phyloP scores from a whole-genome alignment of 2,888 invertebrate species.

The Caenorhabditis sulstoni region DNA sequence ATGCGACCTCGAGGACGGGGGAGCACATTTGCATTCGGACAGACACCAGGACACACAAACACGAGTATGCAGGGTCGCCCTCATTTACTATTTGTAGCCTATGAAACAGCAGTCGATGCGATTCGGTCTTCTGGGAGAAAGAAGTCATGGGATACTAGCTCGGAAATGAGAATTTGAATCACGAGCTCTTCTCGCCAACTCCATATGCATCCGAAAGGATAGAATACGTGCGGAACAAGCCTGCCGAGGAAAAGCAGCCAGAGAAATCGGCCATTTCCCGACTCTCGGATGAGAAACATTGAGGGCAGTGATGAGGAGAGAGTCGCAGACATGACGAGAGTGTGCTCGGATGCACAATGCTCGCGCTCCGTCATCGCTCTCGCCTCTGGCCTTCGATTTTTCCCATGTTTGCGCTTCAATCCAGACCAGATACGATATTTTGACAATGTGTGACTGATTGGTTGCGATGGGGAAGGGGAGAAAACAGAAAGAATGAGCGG shows the following conservation, averaged over 20 bases:
- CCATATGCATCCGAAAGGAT: background rate
- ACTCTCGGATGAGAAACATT: slow-evolving; percentile 19
- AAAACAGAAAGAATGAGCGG: background rate
- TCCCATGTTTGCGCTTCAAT: slow-evolving; percentile 43
- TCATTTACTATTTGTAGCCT: too few relatives aligned
- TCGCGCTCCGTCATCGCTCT: background rate
- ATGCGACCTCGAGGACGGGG: background rate
- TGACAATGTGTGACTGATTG: slow-evolving; percentile 35
- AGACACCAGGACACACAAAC: too few relatives aligned
- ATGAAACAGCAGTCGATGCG: too few relatives aligned
- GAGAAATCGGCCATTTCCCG: slow-evolving; percentile 3
- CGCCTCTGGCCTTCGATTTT: slow-evolving; percentile 19
- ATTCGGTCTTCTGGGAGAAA: too few relatives aligned
- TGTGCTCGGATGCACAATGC: background rate
- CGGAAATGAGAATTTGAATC: too few relatives aligned
- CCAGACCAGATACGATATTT: slow-evolving; percentile 47
- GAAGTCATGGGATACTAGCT: too few relatives aligned
- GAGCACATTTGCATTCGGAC: background rate
- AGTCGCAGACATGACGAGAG: slow-evolving; percentile 28
- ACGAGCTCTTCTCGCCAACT: background rate
- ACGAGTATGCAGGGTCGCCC: too few relatives aligned
- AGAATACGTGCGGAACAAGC: slow-evolving; percentile 16
- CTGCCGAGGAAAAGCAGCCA: background rate
- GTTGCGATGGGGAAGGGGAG: slow-evolving; percentile 15
- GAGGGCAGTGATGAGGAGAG: slow-evolving; percentile 4